phyloP scores from a whole-genome alignment of 2,797 vertebrate genomes.

The Semaprochilodus insignis region DNA sequence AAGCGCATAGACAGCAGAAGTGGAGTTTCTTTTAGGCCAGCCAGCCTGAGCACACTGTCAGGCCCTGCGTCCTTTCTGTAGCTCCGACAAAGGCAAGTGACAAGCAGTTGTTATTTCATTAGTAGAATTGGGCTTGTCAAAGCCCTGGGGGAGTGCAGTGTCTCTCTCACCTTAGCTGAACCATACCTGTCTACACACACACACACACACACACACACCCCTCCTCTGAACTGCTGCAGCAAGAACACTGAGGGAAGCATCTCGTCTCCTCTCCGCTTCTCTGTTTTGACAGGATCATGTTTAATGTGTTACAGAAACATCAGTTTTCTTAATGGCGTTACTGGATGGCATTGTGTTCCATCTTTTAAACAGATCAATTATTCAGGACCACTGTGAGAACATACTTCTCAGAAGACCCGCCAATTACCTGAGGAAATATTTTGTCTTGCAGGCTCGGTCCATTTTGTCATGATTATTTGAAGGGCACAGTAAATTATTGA shows the following conservation, averaged over 20 bases:
- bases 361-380: conserved; percentile 10
- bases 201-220: conserved; percentile 1
- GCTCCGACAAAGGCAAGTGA: conserved; percentile 37
- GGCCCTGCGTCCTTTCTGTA: conserved; percentile 33
- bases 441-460: neutral
- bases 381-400: conserved; percentile 14
- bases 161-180: conserved; percentile 36
- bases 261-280: neutral
- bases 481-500: conserved; percentile 44
- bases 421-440: conserved; percentile 21
- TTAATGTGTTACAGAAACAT: conserved; percentile 12
- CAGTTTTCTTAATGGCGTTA: conserved; percentile 1
- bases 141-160: neutral
- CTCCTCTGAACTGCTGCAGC: neutral
- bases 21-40: conserved; percentile 20
- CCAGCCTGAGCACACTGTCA: conserved; percentile 36
- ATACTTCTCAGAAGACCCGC: neutral
- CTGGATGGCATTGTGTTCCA: neutral
- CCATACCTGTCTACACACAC: conserved; percentile 19
- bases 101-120: conserved; percentile 51
- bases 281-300: conserved; percentile 2
- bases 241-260: neutral
- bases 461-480: conserved; percentile 42
- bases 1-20: conserved; percentile 48
- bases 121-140: conserved; percentile 39